Conservation (phyloP, 2,888 invertebrate genomes). For the Rhabditophanes sp. region DNA sequence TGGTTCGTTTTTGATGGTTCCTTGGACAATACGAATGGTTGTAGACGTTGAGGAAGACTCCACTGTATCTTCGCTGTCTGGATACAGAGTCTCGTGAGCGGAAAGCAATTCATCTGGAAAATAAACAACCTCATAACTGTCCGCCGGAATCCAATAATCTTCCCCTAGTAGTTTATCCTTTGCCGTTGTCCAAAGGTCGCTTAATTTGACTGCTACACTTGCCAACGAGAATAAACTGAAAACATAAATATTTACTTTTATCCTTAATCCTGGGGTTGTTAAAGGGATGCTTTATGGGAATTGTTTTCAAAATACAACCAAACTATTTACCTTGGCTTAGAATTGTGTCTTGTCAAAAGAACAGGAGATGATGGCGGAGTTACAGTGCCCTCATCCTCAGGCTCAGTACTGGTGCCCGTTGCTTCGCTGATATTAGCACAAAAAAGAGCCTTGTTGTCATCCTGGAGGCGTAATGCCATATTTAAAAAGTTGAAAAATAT, state of each 20-base stretch:
- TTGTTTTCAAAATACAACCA: no score
- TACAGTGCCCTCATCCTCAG: no score
- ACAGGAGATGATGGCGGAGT: no score
- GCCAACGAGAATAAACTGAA: conserved; percentile 28
- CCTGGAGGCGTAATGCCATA: no score
- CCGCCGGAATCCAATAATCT: conserved; percentile 36
- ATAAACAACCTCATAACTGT: conserved; percentile 29
- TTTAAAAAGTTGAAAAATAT: no score
- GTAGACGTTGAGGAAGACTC: neutral
- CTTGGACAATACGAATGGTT: conserved; percentile 25
- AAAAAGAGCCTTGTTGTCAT: no score
- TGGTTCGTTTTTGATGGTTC: conserved; percentile 24
- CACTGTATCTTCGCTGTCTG: conserved; percentile 6
- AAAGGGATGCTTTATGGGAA: no score
- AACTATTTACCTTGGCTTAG: no score
- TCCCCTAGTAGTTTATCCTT: conserved; percentile 28
- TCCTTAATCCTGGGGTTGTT: no score
- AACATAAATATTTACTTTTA: conserved; percentile 1
- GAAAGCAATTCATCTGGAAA: conserved; percentile 28
- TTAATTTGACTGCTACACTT: conserved; percentile 26
- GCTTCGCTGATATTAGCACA: no score
- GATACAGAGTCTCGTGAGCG: conserved; percentile 22
- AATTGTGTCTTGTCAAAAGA: no score
- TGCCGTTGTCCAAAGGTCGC: conserved; percentile 30
- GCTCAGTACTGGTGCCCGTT: no score